Evolutionary conservation across 1,140 invertebrate species (phyloP).

Genomic region (Pogonomyrmex barbatus): DNA sequence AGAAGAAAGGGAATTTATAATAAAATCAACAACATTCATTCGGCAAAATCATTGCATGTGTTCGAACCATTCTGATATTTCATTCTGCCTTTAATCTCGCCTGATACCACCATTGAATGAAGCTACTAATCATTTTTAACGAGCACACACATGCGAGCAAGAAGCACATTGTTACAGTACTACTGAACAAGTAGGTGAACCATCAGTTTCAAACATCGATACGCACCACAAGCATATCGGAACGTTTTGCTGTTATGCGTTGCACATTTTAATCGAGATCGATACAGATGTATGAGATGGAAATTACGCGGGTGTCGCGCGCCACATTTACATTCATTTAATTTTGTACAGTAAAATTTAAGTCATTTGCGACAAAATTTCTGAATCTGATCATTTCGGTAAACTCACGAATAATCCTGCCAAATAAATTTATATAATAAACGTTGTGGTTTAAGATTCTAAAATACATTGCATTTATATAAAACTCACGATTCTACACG

Average conservation of each 20-base stretch:
- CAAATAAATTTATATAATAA: neutral
- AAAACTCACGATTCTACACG: no score
- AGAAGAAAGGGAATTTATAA: neutral
- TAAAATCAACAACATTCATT: conserved; percentile 14
- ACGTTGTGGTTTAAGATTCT: neutral
- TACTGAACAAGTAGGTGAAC: conserved; percentile 62
- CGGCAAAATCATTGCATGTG: conserved; percentile 70
- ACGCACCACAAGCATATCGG: conserved; percentile 70
- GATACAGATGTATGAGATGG: conserved; percentile 62
- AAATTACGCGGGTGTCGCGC: conserved; percentile 55
- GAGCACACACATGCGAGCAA: conserved; percentile 75
- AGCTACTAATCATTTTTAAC: conserved; percentile 76
- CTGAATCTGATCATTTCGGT: neutral
- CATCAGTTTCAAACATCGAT: conserved; percentile 66
- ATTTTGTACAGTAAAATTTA: neutral
- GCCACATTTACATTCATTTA: neutral
- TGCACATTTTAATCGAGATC: conserved; percentile 68
- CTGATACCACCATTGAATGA: conserved; percentile 73
- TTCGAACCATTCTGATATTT: conserved; percentile 70
- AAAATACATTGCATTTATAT: neutral
- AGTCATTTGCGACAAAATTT: conserved; percentile 17
- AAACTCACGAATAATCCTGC: neutral
- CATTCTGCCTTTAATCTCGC: conserved; percentile 70
- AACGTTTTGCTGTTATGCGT: conserved; percentile 70
- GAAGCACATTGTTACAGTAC: conserved; percentile 67